Conservation (phyloP, 2,113 vertebrate species). For the Pedetes capensis region DNA sequence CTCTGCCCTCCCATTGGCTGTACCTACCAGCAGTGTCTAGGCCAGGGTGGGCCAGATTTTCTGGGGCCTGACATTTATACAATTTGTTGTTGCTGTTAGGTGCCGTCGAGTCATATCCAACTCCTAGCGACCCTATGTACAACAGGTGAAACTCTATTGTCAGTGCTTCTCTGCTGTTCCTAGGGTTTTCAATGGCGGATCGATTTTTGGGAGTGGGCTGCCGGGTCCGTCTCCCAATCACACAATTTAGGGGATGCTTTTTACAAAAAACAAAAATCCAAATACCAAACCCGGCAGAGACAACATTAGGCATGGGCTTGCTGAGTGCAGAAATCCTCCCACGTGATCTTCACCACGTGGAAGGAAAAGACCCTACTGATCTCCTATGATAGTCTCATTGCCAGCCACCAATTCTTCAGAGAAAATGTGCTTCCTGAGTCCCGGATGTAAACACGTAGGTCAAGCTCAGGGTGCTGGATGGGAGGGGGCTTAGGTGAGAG, state of each 20-base stretch:
- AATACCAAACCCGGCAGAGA: background rate
- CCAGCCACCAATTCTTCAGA: background rate
- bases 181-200: too few relatives aligned
- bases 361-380: background rate
- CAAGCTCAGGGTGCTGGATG: accelerated
- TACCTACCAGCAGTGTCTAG: background rate
- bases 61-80: background rate
- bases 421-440: background rate
- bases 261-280: background rate
- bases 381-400: background rate
- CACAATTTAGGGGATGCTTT: background rate
- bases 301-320: background rate
- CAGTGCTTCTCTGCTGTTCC: too few relatives aligned
- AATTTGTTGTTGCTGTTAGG: too few relatives aligned
- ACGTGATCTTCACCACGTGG: background rate
- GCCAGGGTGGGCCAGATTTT: too few relatives aligned
- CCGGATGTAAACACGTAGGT: background rate
- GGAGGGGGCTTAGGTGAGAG: background rate
- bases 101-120: too few relatives aligned
- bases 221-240: too few relatives aligned
- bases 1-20: background rate
- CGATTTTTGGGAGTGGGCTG: too few relatives aligned
- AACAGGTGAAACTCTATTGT: too few relatives aligned
- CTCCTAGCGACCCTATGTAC: too few relatives aligned
- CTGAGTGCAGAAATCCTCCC: background rate